Conservation (phyloP, 2,797 vertebrate genomes). For the Poeciliopsis infans region DNA sequence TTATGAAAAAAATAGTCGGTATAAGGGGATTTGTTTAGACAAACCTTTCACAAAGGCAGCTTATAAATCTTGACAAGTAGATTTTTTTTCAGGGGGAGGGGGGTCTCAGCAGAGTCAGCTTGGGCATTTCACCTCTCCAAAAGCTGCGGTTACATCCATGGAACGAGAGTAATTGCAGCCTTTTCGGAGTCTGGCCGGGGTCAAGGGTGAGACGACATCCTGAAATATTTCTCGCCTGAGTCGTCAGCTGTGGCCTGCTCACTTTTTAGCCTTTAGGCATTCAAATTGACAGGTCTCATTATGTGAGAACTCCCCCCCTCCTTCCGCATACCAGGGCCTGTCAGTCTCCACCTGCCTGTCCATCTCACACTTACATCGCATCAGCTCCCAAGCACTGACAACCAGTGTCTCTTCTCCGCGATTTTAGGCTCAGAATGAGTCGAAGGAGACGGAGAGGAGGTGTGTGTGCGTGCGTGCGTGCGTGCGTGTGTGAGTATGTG, state of each 20-base stretch:
- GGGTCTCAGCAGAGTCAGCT: conserved; percentile 2
- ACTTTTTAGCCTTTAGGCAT: conserved; percentile 77
- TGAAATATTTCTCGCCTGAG: conserved; percentile 58
- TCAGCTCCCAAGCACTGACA: conserved; percentile 65
- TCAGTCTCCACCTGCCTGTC: conserved; percentile 78
- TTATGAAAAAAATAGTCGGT: conserved; percentile 25
- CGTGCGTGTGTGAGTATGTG: conserved; percentile 9
- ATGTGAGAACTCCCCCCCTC: conserved; percentile 77
- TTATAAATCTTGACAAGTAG: conserved; percentile 10
- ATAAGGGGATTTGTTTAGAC: conserved; percentile 3
- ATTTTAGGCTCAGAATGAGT: conserved; percentile 40
- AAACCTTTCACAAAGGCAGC: conserved; percentile 7
- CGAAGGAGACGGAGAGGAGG: background rate
- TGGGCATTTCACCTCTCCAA: conserved; percentile 35
- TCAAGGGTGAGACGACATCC: conserved; percentile 78
- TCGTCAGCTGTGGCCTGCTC: conserved; percentile 54
- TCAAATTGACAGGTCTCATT: conserved; percentile 84
- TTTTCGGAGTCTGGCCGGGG: conserved; percentile 66
- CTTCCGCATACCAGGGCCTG: conserved; percentile 67
- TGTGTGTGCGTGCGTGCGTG: conserved; percentile 24
- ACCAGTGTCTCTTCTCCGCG: conserved; percentile 51
- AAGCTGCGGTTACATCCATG: conserved; percentile 32
- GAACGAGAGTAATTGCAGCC: conserved; percentile 69
- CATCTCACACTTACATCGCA: conserved; percentile 66
- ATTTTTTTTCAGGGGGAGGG: background rate